Evolutionary conservation across 2,113 vertebrate genomes (phyloP).

Genomic region (Corythoichthys intestinalis): DNA sequence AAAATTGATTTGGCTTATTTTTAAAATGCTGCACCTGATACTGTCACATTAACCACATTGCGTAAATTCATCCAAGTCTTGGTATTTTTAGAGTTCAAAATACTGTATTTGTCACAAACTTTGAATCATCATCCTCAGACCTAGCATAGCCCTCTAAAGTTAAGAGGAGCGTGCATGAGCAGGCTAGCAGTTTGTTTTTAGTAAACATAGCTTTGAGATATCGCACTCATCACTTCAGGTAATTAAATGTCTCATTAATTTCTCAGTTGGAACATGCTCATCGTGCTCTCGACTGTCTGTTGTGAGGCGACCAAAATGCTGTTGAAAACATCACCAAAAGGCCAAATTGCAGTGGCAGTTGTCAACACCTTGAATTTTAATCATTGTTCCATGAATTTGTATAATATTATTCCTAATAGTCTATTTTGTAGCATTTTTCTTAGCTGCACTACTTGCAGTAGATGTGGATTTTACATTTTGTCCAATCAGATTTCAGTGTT

Average conservation of each 20-base stretch:
- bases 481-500: no score
- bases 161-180: neutral
- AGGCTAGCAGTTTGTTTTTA: constrained; percentile 6
- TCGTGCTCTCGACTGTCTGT: constrained; percentile 47
- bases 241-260: constrained; percentile 14
- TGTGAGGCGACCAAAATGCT: neutral
- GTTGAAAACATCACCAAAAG: neutral
- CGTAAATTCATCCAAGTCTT: no score
- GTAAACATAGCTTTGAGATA: constrained; percentile 36
- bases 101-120: neutral
- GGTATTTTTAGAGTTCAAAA: neutral
- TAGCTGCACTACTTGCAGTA: no score
- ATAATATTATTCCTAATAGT: no score
- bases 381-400: no score
- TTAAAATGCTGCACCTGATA: no score
- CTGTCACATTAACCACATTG: no score
- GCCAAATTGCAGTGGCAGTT: neutral
- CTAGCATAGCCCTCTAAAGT: neutral
- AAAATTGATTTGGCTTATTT: no score
- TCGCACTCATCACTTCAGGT: constrained; percentile 4
- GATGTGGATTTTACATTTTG: no score
- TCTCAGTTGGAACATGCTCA: constrained; percentile 18
- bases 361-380: neutral
- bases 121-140: neutral
- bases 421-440: no score